These are phyloP conservation scores for Chlamydotis undulata DNA, from an alignment of 2,113 vertebrate species.

Conservation along the genomic window DNA sequence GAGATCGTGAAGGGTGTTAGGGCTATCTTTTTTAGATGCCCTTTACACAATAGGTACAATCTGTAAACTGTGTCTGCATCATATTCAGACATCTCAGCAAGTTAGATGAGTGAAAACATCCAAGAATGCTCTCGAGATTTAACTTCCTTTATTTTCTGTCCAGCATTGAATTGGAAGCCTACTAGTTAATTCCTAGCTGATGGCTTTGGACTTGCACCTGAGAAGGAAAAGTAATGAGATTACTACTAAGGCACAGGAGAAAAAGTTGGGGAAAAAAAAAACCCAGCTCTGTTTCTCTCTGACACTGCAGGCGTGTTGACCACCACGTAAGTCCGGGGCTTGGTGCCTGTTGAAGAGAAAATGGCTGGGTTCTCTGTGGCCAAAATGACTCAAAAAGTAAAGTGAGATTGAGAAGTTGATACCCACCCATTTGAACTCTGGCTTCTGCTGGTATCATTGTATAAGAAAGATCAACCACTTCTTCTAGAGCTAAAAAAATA, in stretches of 20 bases:
- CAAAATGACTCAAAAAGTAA: neutral
- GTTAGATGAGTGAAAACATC: neutral
- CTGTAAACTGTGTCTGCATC: neutral
- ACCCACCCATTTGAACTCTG: neutral
- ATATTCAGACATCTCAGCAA: neutral
- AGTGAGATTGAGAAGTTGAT: too few species aligned
- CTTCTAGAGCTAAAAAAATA: neutral
- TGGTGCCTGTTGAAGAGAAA: neutral
- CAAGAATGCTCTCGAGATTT: neutral
- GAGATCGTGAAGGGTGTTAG: neutral
- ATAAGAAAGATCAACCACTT: neutral
- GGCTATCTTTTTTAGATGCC: neutral
- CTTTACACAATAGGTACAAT: neutral
- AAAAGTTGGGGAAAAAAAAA: neutral
- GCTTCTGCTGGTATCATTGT: neutral
- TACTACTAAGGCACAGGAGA: neutral
- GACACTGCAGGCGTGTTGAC: accelerated
- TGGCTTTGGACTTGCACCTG: neutral
- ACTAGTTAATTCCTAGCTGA: neutral
- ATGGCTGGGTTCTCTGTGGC: neutral
- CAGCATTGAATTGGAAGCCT: neutral
- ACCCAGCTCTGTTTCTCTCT: neutral
- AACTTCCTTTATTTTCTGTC: neutral
- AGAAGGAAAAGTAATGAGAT: neutral
- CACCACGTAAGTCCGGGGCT: neutral